Evolutionary conservation across 1,140 invertebrate species (phyloP), one percentile per base, ranked within the genome.

Genomic region (Antheraea pernyi): DNA sequence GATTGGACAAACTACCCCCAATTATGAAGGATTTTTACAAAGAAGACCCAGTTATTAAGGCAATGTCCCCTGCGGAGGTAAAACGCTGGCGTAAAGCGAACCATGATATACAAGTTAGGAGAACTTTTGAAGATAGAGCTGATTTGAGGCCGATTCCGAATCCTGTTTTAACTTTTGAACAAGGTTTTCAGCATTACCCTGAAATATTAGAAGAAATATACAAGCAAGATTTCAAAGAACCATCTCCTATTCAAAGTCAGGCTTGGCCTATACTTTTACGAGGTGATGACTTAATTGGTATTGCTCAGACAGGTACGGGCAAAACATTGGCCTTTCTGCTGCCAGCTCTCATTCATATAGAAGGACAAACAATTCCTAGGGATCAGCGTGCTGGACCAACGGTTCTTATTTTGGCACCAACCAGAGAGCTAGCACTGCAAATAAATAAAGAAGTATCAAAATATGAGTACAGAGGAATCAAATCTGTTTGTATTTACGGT

Each of bases 291-390:
- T 89, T 98, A 78, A 98, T 98, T 89, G 98, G 98, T 16, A 98
- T 99, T 71, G 98, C 98, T 0, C 98, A 98, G 92, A 98, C 97
- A 36, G 97, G 97, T 69, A 98, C 98, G 39, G 98, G 97, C 76
- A 96, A 96, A 93, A 99, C 98, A 0, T 89, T 99, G 48, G 98
- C 98, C 0, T 99, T 99, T 82, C 88, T 99, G 0, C 83, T 99
- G 39, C 98, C 98, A 42, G 98, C 97, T 16, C 94, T 99, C 59
- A 96, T 98, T 76, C 97, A 98, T 80, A 98, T 98, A 65, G 96
- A 97, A 72, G 94, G 94, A 48, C 98, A 99, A 92, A 84, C 94
- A 19, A 93, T 91, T 11, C 95, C 96, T 0, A 89, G 95, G 7
- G 81, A 93, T 7, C 77, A 97, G 77, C 91, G 97, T 46, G 90